Evolutionary conservation across 2,113 vertebrate species (phyloP).

Genomic region (Phyllostomus hastatus): DNA sequence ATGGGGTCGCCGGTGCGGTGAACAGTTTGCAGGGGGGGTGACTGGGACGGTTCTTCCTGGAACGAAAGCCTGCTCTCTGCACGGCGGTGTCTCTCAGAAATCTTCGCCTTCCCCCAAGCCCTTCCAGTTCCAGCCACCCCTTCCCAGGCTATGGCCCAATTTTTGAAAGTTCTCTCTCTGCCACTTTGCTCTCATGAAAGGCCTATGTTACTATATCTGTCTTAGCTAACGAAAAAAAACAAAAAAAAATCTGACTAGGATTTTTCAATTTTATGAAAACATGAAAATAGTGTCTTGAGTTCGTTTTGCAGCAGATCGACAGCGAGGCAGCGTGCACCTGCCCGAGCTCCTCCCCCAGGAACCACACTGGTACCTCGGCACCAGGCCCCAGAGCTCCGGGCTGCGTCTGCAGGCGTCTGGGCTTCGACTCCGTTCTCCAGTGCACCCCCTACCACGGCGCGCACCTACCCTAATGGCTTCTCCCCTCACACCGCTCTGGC

Average conservation of each 20-base stretch:
- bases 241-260: neutral
- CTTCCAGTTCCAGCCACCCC: neutral
- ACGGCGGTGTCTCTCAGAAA: neutral
- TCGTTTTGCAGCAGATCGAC: neutral
- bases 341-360: neutral
- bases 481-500: neutral
- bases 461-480: neutral
- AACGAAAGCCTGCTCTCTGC: neutral
- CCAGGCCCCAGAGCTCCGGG: no score
- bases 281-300: neutral
- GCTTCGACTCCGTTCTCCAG: fast-evolving
- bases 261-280: neutral
- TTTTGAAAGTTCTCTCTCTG: neutral
- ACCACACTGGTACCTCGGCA: neutral
- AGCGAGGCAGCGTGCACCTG: neutral
- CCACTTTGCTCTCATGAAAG: neutral
- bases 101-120: neutral
- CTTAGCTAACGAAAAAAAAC: neutral
- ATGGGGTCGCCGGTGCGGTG: fast-evolving
- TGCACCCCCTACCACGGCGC: neutral
- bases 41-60: neutral
- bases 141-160: neutral
- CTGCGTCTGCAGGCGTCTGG: neutral
- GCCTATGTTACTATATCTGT: neutral
- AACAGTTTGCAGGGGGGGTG: neutral